Evolutionary conservation across 2,797 vertebrate genomes (phyloP).

Genomic region (Liasis olivaceus): DNA sequence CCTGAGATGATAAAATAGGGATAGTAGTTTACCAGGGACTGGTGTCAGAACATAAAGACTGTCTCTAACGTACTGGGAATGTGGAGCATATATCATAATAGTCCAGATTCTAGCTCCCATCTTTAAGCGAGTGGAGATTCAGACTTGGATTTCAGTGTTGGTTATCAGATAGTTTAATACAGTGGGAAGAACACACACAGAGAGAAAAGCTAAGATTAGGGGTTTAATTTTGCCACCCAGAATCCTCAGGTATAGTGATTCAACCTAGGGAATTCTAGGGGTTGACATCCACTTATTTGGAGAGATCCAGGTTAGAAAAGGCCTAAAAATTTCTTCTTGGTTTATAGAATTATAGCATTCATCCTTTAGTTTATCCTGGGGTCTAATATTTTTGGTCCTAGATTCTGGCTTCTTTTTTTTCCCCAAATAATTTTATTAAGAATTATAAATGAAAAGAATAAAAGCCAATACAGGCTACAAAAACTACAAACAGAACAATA

Average conservation of each 20-base stretch:
- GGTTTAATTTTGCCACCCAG: background rate
- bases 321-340: background rate
- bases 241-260: background rate
- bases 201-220: background rate
- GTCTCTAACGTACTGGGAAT: background rate
- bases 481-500: too few relatives aligned
- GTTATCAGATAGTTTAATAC: background rate
- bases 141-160: background rate
- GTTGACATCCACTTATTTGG: background rate
- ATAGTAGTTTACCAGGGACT: background rate
- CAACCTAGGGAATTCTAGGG: background rate
- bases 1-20: background rate
- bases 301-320: background rate
- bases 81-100: background rate
- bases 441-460: too few relatives aligned
- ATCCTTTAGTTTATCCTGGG: background rate
- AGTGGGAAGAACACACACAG: background rate
- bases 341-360: background rate
- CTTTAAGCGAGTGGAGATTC: background rate
- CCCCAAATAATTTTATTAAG: too few relatives aligned
- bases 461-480: too few relatives aligned
- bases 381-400: too few relatives aligned
- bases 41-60: background rate
- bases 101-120: background rate
- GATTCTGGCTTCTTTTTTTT: too few relatives aligned